A percentile compares a stretch with the other conserved stretches of the same genome.
phyloP scores from a whole-genome alignment of 1,140 invertebrate species.

The Drosophila pandora region DNA sequence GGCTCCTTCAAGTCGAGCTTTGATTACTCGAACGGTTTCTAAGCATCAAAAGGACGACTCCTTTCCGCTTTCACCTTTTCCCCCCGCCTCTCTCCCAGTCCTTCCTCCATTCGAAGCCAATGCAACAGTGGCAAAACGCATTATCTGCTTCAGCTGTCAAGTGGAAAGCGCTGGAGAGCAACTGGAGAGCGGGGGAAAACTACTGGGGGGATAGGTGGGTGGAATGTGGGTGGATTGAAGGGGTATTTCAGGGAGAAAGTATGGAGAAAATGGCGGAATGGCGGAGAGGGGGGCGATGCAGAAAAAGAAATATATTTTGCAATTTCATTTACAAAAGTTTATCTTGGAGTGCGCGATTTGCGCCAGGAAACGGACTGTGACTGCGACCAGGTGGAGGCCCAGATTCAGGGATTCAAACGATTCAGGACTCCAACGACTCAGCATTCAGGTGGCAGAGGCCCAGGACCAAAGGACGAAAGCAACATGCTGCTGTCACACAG shows the following conservation, averaged over 20 bases:
- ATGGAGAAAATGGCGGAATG: background rate
- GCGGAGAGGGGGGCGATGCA: constrained; percentile 1
- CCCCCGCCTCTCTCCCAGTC: background rate
- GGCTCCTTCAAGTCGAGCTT: constrained; percentile 62
- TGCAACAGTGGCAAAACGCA: constrained; percentile 80
- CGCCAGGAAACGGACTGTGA: constrained; percentile 40
- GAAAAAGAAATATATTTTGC: constrained; percentile 61
- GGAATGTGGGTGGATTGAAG: background rate
- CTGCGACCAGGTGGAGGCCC: constrained; percentile 30
- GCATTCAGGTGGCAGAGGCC: background rate
- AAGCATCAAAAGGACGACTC: constrained; percentile 57
- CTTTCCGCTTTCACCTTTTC: background rate
- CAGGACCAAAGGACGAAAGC: background rate
- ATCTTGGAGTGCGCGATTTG: constrained; percentile 72
- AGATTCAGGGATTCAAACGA: constrained; percentile 1
- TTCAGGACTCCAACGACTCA: constrained; percentile 4
- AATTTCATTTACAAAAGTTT: constrained; percentile 82
- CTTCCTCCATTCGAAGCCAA: constrained; percentile 22
- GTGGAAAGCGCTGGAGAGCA: constrained; percentile 42
- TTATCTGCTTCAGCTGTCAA: constrained; percentile 77
- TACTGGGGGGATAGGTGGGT: constrained; percentile 15
- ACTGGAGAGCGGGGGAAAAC: constrained; percentile 11
- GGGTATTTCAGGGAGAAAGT: background rate
- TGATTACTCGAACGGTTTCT: constrained; percentile 77
- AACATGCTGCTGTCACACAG: background rate